Conservation (phyloP, 1,140 invertebrate genomes). For the Coelopa frigida region DNA sequence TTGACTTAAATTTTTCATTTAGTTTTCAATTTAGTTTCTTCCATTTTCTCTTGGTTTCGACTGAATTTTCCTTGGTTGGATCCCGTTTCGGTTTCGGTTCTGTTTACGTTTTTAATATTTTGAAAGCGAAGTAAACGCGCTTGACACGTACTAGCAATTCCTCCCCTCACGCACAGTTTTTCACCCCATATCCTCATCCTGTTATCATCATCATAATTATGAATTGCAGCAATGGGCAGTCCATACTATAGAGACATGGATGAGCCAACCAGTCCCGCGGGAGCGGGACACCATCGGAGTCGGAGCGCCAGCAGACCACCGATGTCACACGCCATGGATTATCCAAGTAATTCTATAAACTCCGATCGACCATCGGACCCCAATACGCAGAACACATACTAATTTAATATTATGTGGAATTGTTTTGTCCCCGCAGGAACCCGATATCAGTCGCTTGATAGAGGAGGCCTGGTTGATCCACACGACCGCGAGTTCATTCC, state of each 20-base stretch:
- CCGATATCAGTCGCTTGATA: conserved; percentile 71
- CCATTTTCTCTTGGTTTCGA: conserved; percentile 3
- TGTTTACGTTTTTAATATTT: conserved; percentile 12
- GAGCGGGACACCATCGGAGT: conserved; percentile 58
- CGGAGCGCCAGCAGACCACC: conserved; percentile 53
- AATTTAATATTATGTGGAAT: background rate
- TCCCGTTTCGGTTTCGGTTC: conserved; percentile 4
- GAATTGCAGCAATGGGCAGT: conserved; percentile 50
- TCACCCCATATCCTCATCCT: conserved; percentile 33
- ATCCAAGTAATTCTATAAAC: conserved; percentile 37
- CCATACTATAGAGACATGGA: conserved; percentile 67
- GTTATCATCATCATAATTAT: conserved; percentile 52
- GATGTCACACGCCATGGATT: conserved; percentile 47
- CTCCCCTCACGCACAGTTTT: conserved; percentile 16
- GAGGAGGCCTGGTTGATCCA: conserved; percentile 53
- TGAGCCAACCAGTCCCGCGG: conserved; percentile 64
- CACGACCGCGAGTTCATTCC: conserved; percentile 75
- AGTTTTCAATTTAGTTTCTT: conserved; percentile 7
- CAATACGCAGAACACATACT: too few relatives aligned
- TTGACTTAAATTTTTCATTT: conserved; percentile 10
- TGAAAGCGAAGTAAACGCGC: conserved; percentile 11
- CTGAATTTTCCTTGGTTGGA: conserved; percentile 9
- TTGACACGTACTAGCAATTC: conserved; percentile 17
- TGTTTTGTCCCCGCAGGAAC: conserved; percentile 27
- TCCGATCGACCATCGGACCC: background rate